A percentile compares a stretch with the other conserved stretches of the same genome.
Conservation (phyloP, 1,140 invertebrate genomes). For the Callitettix versicolor region DNA sequence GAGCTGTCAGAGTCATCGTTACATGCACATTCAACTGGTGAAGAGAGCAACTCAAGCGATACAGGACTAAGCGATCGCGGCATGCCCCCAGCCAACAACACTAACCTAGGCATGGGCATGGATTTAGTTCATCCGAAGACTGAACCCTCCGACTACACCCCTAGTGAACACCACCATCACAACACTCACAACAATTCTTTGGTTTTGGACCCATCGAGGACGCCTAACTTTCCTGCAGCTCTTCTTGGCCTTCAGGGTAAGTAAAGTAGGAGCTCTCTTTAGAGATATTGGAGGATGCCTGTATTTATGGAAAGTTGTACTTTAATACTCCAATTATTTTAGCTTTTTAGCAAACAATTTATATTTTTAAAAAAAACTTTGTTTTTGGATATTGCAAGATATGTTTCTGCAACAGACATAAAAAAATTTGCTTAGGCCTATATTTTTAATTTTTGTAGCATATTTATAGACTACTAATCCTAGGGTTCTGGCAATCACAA, state of each 20-base stretch:
- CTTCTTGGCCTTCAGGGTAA: constrained; percentile 59
- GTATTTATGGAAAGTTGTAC: not conserved
- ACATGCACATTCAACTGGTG: constrained; percentile 60
- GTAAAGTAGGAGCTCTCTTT: no score
- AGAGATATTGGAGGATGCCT: constrained; percentile 4
- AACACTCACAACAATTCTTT: constrained; percentile 50
- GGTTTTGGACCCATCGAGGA: constrained; percentile 50
- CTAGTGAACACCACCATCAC: constrained; percentile 50
- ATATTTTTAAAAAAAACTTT: no score
- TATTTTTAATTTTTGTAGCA: no score
- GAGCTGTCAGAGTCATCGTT: constrained; percentile 38
- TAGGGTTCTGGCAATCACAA: no score
- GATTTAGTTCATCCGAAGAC: constrained; percentile 40
- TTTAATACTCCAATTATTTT: not conserved
- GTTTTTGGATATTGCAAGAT: no score
- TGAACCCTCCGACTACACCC: constrained; percentile 48
- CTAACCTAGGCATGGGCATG: constrained; percentile 11
- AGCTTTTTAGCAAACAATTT: not conserved
- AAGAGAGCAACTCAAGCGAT: constrained; percentile 53
- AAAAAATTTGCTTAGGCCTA: no score
- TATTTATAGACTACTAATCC: no score
- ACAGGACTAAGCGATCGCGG: constrained; percentile 54
- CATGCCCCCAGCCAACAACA: constrained; percentile 16
- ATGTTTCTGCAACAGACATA: no score
- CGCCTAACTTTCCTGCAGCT: constrained; percentile 54